Evolutionary conservation across 2,113 vertebrate genomes (phyloP).

Genomic region (Heloderma charlesbogerti): DNA sequence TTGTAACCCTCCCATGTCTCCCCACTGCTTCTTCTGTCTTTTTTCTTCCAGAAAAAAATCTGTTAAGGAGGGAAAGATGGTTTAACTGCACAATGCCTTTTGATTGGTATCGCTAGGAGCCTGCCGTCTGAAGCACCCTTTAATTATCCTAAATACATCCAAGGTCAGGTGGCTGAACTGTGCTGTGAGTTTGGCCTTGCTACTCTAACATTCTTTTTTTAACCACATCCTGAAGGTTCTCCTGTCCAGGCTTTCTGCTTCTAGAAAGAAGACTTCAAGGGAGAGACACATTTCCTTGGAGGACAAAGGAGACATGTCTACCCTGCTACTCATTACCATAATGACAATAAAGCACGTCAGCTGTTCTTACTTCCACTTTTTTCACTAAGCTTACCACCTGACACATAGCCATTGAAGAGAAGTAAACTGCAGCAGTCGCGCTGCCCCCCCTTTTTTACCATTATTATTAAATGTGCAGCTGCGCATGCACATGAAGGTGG

Average conservation of each 20-base stretch:
- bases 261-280: neutral
- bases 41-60: no score
- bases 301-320: neutral
- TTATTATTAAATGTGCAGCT: no score
- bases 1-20: no score
- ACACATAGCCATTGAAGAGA: no score
- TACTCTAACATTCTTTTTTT: neutral
- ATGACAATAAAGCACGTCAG: neutral
- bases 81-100: no score
- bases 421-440: no score
- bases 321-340: neutral
- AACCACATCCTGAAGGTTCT: neutral
- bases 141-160: no score
- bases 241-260: neutral
- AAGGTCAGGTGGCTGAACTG: neutral
- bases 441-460: no score
- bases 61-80: no score
- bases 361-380: neutral
- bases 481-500: no score
- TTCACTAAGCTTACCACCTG: neutral
- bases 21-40: no score
- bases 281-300: neutral
- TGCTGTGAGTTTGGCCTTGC: neutral
- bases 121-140: neutral
- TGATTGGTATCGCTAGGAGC: neutral